Evolutionary conservation across 2,113 vertebrate species (phyloP).

Genomic region (Hydropotes inermis): DNA sequence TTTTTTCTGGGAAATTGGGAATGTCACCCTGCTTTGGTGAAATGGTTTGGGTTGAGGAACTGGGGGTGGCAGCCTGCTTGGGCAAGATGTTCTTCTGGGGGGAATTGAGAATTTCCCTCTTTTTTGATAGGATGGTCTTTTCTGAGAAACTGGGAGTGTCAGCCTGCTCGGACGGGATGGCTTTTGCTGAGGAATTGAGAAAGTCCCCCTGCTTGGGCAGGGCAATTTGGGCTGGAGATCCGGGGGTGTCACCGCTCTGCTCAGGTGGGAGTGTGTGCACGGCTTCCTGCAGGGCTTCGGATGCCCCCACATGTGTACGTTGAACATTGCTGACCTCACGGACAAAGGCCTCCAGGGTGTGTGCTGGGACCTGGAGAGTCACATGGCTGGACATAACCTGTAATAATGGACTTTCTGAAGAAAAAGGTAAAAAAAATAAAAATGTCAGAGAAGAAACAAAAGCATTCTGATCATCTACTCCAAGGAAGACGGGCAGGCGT

Average conservation of each 20-base stretch:
- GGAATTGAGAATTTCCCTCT: background rate
- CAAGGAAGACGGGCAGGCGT: background rate
- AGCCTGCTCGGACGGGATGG: fast-evolving
- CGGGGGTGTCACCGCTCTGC: background rate
- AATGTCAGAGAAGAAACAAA: background rate
- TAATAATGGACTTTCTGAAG: conserved; percentile 34
- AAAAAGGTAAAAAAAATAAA: conserved; percentile 19
- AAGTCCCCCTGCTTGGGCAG: background rate
- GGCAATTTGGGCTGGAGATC: background rate
- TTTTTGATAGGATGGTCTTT: background rate
- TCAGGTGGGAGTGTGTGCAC: background rate
- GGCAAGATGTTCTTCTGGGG: background rate
- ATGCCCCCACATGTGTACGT: background rate
- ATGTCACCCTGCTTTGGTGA: background rate
- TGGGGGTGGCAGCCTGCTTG: background rate
- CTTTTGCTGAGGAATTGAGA: background rate
- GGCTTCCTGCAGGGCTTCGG: background rate
- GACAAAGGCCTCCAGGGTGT: background rate
- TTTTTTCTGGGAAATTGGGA: background rate
- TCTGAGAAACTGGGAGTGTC: background rate
- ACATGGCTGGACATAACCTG: background rate
- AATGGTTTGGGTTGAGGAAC: background rate
- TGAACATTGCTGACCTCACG: background rate
- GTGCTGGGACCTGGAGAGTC: background rate
- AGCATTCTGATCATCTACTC: background rate